These are phyloP conservation scores for Prostheceraeus crozeri DNA, from an alignment of 2,888 invertebrate genomes.

Conservation along the genomic window DNA sequence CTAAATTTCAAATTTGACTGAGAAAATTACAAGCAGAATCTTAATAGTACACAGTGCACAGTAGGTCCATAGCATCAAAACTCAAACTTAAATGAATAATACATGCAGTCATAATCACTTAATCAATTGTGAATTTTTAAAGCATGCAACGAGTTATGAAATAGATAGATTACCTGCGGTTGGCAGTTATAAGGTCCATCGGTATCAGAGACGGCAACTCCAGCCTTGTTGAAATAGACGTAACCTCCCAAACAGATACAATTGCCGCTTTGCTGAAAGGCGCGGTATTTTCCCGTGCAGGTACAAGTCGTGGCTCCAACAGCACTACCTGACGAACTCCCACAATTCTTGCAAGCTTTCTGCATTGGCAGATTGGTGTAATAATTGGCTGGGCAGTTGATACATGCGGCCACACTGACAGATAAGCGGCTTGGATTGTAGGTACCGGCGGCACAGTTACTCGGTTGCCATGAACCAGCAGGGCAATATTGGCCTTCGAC, in stretches of 20 bases:
- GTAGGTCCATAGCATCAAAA: too few species aligned
- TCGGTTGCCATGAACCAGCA: slow-evolving; percentile 43
- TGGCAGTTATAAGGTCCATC: slow-evolving; percentile 48
- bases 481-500: slow-evolving; percentile 44
- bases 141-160: slow-evolving; percentile 36
- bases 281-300: slow-evolving; percentile 48
- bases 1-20: too few species aligned
- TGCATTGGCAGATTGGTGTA: background rate
- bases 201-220: slow-evolving; percentile 40
- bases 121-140: background rate
- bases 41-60: too few species aligned
- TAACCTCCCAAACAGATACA: slow-evolving; percentile 49
- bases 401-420: too few species aligned
- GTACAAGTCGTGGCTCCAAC: slow-evolving; percentile 45
- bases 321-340: slow-evolving; percentile 45
- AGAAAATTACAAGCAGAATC: too few species aligned
- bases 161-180: slow-evolving; percentile 46
- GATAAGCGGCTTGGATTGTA: slow-evolving; percentile 46
- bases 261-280: slow-evolving; percentile 47
- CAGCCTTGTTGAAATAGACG: slow-evolving; percentile 48
- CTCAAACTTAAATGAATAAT: too few species aligned
- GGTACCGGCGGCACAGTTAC: slow-evolving; percentile 47
- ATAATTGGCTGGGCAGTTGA: too few species aligned
- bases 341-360: slow-evolving; percentile 47
- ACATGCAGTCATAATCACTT: too few species aligned